These are phyloP conservation scores for Acanthopagrus latus DNA, from an alignment of 2,797 vertebrate species.

Conservation along the genomic window DNA sequence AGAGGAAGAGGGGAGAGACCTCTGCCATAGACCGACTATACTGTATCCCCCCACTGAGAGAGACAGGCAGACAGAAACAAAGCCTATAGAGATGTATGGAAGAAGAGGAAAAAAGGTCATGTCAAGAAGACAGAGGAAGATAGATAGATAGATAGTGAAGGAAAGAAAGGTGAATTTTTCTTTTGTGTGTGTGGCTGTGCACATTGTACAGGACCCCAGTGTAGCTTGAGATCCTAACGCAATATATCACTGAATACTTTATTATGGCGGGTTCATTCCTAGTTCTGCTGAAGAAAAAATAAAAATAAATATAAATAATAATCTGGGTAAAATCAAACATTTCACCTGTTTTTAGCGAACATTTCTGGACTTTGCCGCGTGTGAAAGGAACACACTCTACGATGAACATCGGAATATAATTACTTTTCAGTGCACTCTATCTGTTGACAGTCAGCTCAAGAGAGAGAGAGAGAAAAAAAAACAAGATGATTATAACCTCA, in stretches of 20 bases:
- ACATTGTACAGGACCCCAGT: not conserved
- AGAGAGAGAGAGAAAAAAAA: slow-evolving; percentile 19
- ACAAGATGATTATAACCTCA: slow-evolving; percentile 61
- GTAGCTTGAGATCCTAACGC: not conserved
- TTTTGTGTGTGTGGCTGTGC: not conserved
- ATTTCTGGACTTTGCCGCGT: slow-evolving; percentile 5
- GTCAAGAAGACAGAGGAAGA: slow-evolving; percentile 17
- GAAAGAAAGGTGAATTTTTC: not conserved
- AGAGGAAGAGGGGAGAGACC: slow-evolving; percentile 69
- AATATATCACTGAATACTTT: slow-evolving; percentile 3
- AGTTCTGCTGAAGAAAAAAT: not conserved
- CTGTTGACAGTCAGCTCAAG: slow-evolving; percentile 54
- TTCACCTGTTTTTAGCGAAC: slow-evolving; percentile 7
- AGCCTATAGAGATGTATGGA: slow-evolving; percentile 40
- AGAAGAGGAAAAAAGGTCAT: slow-evolving; percentile 34
- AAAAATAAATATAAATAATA: not conserved
- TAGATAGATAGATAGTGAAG: not conserved
- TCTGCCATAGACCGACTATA: slow-evolving; percentile 53
- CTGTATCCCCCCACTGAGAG: slow-evolving; percentile 51
- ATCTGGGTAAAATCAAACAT: not conserved
- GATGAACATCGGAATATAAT: slow-evolving; percentile 32
- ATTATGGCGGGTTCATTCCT: not conserved
- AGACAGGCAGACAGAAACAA: slow-evolving; percentile 55
- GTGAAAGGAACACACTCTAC: not conserved
- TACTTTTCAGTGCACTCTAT: slow-evolving; percentile 18